Evolutionary conservation across 2,113 vertebrate species (phyloP), one percentile per base, ranked within the genome.

Genomic region (Caracal caracal): DNA sequence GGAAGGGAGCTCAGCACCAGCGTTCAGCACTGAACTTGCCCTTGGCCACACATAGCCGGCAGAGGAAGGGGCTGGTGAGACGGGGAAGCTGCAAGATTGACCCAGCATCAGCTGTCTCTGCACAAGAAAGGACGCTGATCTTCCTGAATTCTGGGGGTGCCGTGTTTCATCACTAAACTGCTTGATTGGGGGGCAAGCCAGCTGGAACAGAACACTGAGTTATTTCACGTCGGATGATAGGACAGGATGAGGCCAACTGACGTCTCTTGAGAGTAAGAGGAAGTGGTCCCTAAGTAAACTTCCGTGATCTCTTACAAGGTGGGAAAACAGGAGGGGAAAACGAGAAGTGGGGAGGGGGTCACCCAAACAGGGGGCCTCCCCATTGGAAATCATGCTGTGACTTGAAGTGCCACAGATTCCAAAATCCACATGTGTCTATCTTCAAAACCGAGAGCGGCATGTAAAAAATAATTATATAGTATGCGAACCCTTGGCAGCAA

Each of bases 401-500:
- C 59, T 30, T 37, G 66, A 96, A 89, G 6, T 19, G 40, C 35
- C 70, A 40, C 24, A 92, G 93, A 96, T 94, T 82, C 96, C 96
- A 28, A 94, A 95, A 85, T 83, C 93, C 80, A n/a, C 30, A 19
- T 96, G 93, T 95, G 63, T 95, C 97, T 97, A 83, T 96, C 96
- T 97, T 95, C 83, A 82, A 96, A 92, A 95, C 59, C 96, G 97
- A 96, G 80, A 96, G 89, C 61, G 90, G 68, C 11, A n/a, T 66
- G 86, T 95, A 88, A 97, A 96, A 93, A 63, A 78, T 95, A 85
- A 97, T 97, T 97, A 94, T 96, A 75, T 59, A 96, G 22, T 93
- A 80, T 83, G 63, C 91, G 95, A 97, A 81, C 96, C 98, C 65
- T 93, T 91, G 97, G 94, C 92, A 96, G 91, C 88, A 98, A 70